A percentile compares a stretch with the other conserved stretches of the same genome.
Evolutionary conservation across 2,888 invertebrate genomes (phyloP).

Genomic region (Altica lythri): DNA sequence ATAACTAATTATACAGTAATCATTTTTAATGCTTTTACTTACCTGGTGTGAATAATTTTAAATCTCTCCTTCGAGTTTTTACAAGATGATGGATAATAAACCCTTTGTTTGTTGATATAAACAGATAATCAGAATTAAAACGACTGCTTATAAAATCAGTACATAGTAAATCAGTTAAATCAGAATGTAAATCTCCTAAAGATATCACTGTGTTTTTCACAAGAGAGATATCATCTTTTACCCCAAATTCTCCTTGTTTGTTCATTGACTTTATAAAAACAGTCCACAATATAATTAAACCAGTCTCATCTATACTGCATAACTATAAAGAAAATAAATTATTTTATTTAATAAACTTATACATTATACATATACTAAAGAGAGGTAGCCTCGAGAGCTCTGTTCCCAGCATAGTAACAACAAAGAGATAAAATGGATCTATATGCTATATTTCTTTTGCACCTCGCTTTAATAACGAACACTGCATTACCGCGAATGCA

Average conservation of each 20-base stretch:
- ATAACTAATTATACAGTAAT: not conserved
- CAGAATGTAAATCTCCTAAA: conserved; percentile 47
- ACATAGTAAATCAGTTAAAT: conserved; percentile 50
- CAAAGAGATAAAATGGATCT: not conserved
- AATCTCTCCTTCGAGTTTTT: conserved; percentile 48
- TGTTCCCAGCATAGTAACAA: too few species aligned
- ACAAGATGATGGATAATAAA: conserved; percentile 55
- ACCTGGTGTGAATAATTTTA: conserved; percentile 49
- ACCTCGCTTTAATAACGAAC: too few species aligned
- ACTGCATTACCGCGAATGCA: too few species aligned
- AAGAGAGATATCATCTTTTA: conserved; percentile 55
- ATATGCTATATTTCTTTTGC: too few species aligned
- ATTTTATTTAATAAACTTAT: too few species aligned
- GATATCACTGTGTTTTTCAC: conserved; percentile 56
- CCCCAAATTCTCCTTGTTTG: conserved; percentile 53
- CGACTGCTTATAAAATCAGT: conserved; percentile 57
- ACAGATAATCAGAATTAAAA: conserved; percentile 56
- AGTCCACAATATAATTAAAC: conserved; percentile 60
- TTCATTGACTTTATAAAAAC: conserved; percentile 51
- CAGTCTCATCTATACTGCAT: conserved; percentile 60
- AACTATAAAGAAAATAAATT: conserved; percentile 55
- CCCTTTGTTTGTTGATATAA: conserved; percentile 59
- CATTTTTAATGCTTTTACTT: conserved; percentile 22
- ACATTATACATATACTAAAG: too few species aligned
- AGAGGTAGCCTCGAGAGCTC: too few species aligned